Base-by-base conservation (phyloP, 2,888 invertebrate species). In the Drosophila prolongata region DNA sequence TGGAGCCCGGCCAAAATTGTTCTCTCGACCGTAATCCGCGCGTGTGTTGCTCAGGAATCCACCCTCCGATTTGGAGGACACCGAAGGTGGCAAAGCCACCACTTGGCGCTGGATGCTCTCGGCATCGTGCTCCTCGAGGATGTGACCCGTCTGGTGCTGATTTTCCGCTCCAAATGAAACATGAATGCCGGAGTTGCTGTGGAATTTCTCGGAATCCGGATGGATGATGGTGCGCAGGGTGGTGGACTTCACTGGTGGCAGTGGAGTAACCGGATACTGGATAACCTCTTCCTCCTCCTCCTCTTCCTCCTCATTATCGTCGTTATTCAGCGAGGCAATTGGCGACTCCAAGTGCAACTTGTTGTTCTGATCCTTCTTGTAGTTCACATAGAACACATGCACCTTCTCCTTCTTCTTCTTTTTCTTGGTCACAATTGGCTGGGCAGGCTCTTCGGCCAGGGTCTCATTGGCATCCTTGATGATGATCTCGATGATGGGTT, bases 401-500 rank as follows among this genome's bases (percentile, higher is more conserved):
- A 97, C 96, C 34, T 97, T 96, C 90, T 97, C 97, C 89, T 96
- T 97, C 78, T 94, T 94, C 75, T 94, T 94, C 75, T 93, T 94
- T 16, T 93, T 93, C 75, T 93, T 93, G 27, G 92, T 93, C 5
- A 88, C 61, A 3, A 87, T 66, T 1, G 91, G 85, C 76, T 94
- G 93, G 1, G 93, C 92, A 1, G 92, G 93, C 1, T 94, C 94
- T 2, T 95, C 94, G 2, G 97, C 95, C 2, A 97, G 90, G 0
- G 96, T 94, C 86, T 97, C 96, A 89, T 97, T 97, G 0, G 97
- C 97, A 91, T 97, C 97, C 89, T 97, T 97, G 56, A 97, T 97
- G 71, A 97, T 97, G 77, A 97, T 97, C 93, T 97, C 97, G 81
- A 97, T 97, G 19, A 97, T 97, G 6, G 97, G 97, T 89, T 97